Evolutionary conservation across 2,797 vertebrate genomes (phyloP), one percentile per base, ranked within the genome.

Genomic region (Notoglanidium macrostoma): DNA sequence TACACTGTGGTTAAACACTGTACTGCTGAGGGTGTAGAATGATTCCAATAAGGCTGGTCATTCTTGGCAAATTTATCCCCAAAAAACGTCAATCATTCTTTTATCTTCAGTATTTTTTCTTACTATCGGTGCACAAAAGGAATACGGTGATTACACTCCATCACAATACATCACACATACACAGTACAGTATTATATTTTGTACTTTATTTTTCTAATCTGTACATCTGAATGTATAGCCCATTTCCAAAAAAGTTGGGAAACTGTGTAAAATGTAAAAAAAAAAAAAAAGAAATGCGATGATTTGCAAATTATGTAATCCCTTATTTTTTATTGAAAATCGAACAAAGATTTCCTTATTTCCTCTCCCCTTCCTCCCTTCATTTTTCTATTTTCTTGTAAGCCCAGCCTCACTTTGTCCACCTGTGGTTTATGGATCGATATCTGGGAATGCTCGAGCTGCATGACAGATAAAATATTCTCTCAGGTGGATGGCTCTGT

Each of bases 381-480:
- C 40, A 57, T 17, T 83, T 57, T 12, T 15, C 55, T 55, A 74
- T 63, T 73, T 72, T 70, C 84, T 85, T 40, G 63, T 14, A 78
- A 29, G 68, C 46, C 68, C 49, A 57, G 55, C 46, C 17, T 79
- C 65, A 77, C 86, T 74, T 23, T 68, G 59, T 82, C 82, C 90
- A 82, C 73, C 87, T 74, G 65, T 85, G 86, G 77, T 85, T 61
- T 81, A 70, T 32, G 44, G 87, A 89, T 91, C 83, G 63, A 91
- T 92, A 87, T 35, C 83, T 61, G 67, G 84, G 80, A 73, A 89
- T 89, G 89, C 89, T 90, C 76, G 79, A 88, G 85, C 83, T 40
- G 32, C 83, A 49, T 90, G 86, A 88, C 49, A 44, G 68, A 88
- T 67, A 68, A 32, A 89, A 70, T 85, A 87, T 74, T 85, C 83